Evolutionary conservation across 2,797 vertebrate species (phyloP).

Genomic region (Microchirus variegatus): DNA sequence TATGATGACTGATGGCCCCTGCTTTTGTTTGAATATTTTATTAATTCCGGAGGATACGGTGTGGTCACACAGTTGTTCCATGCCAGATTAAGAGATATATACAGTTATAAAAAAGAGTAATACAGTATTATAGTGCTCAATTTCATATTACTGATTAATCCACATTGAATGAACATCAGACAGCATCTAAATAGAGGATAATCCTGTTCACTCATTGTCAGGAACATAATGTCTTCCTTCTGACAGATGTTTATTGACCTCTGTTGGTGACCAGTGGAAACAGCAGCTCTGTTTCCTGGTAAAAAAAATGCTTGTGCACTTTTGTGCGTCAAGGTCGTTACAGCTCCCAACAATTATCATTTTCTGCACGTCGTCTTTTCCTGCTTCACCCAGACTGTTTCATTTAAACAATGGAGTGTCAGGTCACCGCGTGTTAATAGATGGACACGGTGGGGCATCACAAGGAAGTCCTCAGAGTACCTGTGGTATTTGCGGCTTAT

Average conservation of each 20-base stretch:
- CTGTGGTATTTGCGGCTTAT: conserved; percentile 15
- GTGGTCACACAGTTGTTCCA: too few relatives aligned
- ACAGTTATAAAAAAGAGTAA: too few relatives aligned
- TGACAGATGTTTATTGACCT: conserved; percentile 8
- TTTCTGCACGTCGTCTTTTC: background rate
- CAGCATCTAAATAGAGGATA: too few relatives aligned
- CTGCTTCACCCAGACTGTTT: background rate
- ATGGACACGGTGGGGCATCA: conserved; percentile 4
- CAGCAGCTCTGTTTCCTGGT: background rate
- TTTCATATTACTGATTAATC: too few relatives aligned
- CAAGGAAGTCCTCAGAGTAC: conserved; percentile 20
- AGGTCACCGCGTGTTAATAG: conserved; percentile 4
- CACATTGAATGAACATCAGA: too few relatives aligned
- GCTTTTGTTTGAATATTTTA: too few relatives aligned
- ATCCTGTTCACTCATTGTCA: too few relatives aligned
- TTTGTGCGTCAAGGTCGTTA: background rate
- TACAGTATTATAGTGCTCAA: too few relatives aligned
- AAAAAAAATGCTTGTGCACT: background rate
- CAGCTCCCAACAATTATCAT: background rate
- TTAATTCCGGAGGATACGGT: too few relatives aligned
- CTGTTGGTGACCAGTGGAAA: conserved; percentile 26
- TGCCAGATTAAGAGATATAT: too few relatives aligned
- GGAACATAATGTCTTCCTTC: too few relatives aligned
- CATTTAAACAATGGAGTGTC: background rate
- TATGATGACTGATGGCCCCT: too few relatives aligned